phyloP scores from a whole-genome alignment of 2,888 invertebrate species.

The Anoplius nigerrimus region DNA sequence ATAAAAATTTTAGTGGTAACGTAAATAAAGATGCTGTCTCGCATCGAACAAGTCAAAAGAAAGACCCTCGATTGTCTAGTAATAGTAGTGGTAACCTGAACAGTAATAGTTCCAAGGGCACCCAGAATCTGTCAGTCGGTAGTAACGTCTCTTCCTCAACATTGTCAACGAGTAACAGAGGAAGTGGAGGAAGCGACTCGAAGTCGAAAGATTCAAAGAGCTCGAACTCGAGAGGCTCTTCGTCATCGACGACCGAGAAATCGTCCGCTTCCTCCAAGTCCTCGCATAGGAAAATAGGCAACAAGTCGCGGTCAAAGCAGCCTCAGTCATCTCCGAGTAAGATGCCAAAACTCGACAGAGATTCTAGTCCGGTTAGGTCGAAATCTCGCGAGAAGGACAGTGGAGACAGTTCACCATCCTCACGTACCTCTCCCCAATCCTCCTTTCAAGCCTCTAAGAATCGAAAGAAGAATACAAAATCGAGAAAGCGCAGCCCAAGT shows the following conservation, averaged over 20 bases:
- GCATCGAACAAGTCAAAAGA: slow-evolving; percentile 73
- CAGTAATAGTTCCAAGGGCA: slow-evolving; percentile 59
- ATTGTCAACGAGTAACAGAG: slow-evolving; percentile 55
- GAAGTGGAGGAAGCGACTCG: slow-evolving; percentile 56
- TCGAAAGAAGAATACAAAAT: slow-evolving; percentile 66
- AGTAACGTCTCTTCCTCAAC: slow-evolving; percentile 50
- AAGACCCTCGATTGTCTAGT: slow-evolving; percentile 71
- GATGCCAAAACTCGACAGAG: slow-evolving; percentile 66
- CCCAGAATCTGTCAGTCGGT: slow-evolving; percentile 54
- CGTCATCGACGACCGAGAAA: slow-evolving; percentile 68
- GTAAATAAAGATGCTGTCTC: slow-evolving; percentile 71
- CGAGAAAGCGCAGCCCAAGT: slow-evolving; percentile 69
- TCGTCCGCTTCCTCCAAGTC: slow-evolving; percentile 73
- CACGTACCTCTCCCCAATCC: slow-evolving; percentile 66
- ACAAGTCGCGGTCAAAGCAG: slow-evolving; percentile 69
- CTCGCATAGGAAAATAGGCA: slow-evolving; percentile 71
- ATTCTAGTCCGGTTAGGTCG: slow-evolving; percentile 65
- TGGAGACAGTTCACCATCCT: slow-evolving; percentile 58
- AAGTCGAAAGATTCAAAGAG: slow-evolving; percentile 64
- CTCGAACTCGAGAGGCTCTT: slow-evolving; percentile 53
- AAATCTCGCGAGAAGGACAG: slow-evolving; percentile 69
- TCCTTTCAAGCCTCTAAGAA: slow-evolving; percentile 75
- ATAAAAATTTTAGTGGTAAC: slow-evolving; percentile 70
- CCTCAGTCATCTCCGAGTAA: slow-evolving; percentile 63
- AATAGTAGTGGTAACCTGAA: slow-evolving; percentile 68